Base-by-base conservation (phyloP, 2,113 vertebrate genomes). In the Fukomys damarensis region DNA sequence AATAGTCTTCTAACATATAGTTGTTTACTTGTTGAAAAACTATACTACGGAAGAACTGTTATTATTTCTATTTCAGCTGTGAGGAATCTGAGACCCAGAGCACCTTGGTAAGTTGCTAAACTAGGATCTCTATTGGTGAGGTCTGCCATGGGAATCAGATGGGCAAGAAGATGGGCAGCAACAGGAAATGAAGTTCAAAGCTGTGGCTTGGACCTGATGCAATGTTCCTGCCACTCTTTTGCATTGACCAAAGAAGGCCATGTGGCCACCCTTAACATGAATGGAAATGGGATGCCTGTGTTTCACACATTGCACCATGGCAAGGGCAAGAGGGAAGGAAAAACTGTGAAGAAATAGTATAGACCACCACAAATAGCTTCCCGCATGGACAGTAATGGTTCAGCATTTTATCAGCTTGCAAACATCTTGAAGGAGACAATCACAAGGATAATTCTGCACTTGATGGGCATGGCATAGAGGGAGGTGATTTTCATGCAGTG, bases 111-210 rank as follows among this genome's bases (percentile, higher is more conserved):
- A 77, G n/a, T 46, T 22, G n/a, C 35, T 8, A 59, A 82, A 41
- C 24, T 43, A 46, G 49, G 4, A 38, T 65, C 9, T 26, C 8
- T 3, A 1, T 17, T 11, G 13, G 41, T 2, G n/a, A 41, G 22
- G 35, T 70, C 14, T n/a, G 4, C 1, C 0, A 3, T 68, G 38
- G 16, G 7, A 24, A 5, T 26, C 41, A 19, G 14, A 16, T 3
- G 5, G 30, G 9, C 19, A 13, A 3, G 30, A 28, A 0, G 1
- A n/a, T 22, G 3, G 59, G n/a, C 52, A 35, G 28, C 20, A 38
- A 12, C 12, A 35, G 41, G 17, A 0, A 24, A 77, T 5, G 1
- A 8, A 41, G 22, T 38, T 24, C 7, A 28, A 30, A 28, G 30
- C 12, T 0, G 5, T 28, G 54, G 14, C n/a, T 30, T 46, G 46